phyloP scores from a whole-genome alignment of 2,113 vertebrate species.

The Lophochroa leadbeateri region DNA sequence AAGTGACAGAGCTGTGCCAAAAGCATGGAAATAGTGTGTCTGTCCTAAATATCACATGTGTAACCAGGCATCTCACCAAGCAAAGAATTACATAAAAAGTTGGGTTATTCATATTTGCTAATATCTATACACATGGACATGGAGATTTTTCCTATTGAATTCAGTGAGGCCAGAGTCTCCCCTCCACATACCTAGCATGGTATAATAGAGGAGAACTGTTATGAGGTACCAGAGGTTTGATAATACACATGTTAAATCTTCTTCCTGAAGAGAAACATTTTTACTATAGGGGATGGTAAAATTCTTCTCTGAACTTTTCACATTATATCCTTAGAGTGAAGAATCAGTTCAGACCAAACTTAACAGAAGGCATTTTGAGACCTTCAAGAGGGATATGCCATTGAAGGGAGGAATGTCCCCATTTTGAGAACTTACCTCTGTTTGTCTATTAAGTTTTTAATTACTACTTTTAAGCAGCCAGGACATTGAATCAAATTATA shows the following conservation, averaged over 20 bases:
- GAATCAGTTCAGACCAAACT: neutral
- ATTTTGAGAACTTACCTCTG: neutral
- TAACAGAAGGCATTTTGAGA: neutral
- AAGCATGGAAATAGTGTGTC: neutral
- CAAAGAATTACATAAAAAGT: neutral
- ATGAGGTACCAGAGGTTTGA: neutral
- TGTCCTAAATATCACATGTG: accelerated
- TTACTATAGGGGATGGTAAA: neutral
- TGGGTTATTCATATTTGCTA: neutral
- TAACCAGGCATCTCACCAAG: neutral
- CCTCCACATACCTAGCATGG: neutral
- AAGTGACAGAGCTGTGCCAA: neutral
- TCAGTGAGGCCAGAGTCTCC: neutral
- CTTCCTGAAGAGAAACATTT: neutral
- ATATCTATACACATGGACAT: neutral
- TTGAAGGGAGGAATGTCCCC: neutral
- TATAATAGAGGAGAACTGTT: neutral
- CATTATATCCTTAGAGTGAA: neutral
- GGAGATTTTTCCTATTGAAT: neutral
- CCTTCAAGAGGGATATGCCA: neutral
- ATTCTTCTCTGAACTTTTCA: neutral
- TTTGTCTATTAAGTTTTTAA: neutral
- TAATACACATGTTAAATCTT: neutral
- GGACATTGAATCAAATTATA: neutral
- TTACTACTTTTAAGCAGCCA: neutral